Evolutionary conservation across 1,140 invertebrate species (phyloP).

Genomic region (Drosophila gunungcola): DNA sequence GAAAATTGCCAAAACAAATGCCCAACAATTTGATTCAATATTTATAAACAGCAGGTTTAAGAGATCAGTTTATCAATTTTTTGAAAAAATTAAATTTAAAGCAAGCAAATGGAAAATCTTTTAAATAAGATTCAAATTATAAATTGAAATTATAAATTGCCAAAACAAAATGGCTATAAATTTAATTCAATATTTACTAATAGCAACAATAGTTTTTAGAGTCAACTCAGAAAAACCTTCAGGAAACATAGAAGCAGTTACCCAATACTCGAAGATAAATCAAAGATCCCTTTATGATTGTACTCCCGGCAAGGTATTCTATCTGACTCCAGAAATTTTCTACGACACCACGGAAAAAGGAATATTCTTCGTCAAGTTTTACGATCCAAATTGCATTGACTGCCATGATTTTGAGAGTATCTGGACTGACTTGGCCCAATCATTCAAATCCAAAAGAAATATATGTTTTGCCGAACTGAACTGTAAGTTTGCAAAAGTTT

Average conservation of each 20-base stretch:
- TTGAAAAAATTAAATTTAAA: too few species aligned
- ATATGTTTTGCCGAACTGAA: slow-evolving; percentile 3
- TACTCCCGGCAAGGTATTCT: background rate
- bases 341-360: background rate
- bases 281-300: background rate
- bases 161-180: background rate
- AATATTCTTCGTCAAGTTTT: slow-evolving; percentile 14
- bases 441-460: background rate
- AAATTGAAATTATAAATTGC: background rate
- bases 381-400: background rate
- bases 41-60: background rate
- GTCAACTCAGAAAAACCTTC: background rate
- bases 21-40: background rate
- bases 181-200: background rate
- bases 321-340: background rate
- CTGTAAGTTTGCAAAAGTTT: background rate
- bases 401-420: background rate
- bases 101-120: too few species aligned
- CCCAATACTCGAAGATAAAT: background rate
- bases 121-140: too few species aligned
- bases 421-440: slow-evolving; percentile 10
- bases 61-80: too few species aligned
- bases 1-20: background rate
- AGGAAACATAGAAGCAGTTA: background rate
- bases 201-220: background rate